These are phyloP conservation scores for Camponotus floridanus DNA, from an alignment of 1,140 invertebrate species.

Conservation along the genomic window DNA sequence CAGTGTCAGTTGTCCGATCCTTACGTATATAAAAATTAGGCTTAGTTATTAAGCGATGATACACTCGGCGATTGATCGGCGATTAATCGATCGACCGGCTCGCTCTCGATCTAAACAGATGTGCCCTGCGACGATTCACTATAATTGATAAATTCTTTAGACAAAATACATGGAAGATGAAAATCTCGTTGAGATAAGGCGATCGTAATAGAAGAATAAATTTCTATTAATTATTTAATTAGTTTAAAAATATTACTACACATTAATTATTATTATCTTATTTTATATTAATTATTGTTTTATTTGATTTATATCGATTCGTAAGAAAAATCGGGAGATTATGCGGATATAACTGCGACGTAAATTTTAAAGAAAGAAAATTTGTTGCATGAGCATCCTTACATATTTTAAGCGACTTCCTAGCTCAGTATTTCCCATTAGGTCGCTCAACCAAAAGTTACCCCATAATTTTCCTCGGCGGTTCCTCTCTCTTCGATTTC, in stretches of 20 bases:
- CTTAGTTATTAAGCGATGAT: constrained; percentile 57
- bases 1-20: constrained; percentile 75
- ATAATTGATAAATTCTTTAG: not conserved
- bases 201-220: constrained; percentile 6
- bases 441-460: constrained; percentile 35
- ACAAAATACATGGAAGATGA: not conserved
- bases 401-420: constrained; percentile 41
- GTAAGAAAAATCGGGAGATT: not conserved
- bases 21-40: constrained; percentile 62
- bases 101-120: constrained; percentile 5
- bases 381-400: not conserved
- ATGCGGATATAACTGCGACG: not conserved
- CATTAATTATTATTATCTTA: not conserved
- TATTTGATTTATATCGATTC: not conserved
- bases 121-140: not conserved
- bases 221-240: constrained; percentile 7
- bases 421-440: constrained; percentile 35
- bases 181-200: constrained; percentile 27
- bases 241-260: not conserved
- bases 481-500: constrained; percentile 33
- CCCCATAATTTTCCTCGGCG: constrained; percentile 35
- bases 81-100: constrained; percentile 29
- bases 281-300: not conserved
- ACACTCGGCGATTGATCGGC: not conserved
- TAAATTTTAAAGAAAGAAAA: constrained; percentile 19